Evolutionary conservation across 2,113 vertebrate species (phyloP), one percentile per base, ranked within the genome.

Genomic region (Andinoacara biseriatus): DNA sequence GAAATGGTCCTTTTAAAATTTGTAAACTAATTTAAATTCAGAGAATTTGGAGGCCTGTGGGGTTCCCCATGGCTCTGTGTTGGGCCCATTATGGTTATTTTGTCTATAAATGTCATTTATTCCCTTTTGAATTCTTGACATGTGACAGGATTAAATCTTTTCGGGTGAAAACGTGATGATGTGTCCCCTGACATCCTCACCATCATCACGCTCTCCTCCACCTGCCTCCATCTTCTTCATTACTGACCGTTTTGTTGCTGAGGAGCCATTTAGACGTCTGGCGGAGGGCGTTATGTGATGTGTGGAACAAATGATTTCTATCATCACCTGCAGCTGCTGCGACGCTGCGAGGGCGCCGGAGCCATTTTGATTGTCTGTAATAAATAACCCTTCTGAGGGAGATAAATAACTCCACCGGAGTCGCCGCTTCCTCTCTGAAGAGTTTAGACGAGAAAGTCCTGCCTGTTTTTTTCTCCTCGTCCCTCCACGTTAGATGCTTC

Each of bases 291-390:
- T 72, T 72, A 72, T 72, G 67, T 54, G 67, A 72, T 72, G 22
- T 56, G 62, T 5, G 7, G 76, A 91, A 83, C 83, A 80, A 89
- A 89, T 54, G 62, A 65, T 83, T 87, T 69, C 74, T 49, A 38
- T 88, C 86, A 86, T 86, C 85, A 86, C 87, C 88, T 91, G 83
- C 84, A 90, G 87, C 87, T 91, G 90, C 87, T 10, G 18, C n/a
- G 35, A 22, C 13, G 24, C 65, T 52, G 67, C 10, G 26, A 72
- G 46, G 67, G 46, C 18, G 2, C 67, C 54, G 67, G 67, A 72
- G 56, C 81, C 52, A 43, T 35, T 81, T 20, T 74, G 84, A 88
- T 82, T 26, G 69, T 80, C 54, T 65, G 58, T 81, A 76, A 93
- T 84, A 74, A 93, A 90, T 58, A 65, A 83, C 35, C 75, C 89